phyloP scores from a whole-genome alignment of 2,797 vertebrate species.

The Hippocampus kuda region DNA sequence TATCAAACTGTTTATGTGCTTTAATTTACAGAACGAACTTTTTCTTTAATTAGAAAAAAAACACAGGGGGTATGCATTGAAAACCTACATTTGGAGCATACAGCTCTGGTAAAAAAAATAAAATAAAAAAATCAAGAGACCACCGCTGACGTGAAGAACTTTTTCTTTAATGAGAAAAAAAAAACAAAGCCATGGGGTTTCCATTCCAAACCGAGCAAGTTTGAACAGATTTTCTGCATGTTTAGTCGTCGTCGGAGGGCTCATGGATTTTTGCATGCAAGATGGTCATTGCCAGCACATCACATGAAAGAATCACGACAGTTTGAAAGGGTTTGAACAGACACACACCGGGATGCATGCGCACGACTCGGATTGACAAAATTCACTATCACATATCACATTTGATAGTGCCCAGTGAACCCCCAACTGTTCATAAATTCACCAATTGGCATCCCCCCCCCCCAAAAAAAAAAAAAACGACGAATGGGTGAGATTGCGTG shows the following conservation, averaged over 20 bases:
- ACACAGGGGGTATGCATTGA: no score
- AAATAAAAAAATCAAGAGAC: no score
- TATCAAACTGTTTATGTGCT: neutral
- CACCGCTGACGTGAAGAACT: neutral
- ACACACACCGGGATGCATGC: conserved; percentile 38
- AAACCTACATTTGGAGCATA: no score
- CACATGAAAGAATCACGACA: conserved; percentile 34
- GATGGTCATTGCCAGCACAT: conserved; percentile 25
- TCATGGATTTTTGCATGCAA: conserved; percentile 2
- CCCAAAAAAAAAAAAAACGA: no score
- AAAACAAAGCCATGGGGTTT: neutral
- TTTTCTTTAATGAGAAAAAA: conserved; percentile 4
- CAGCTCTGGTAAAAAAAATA: no score
- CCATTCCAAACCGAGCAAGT: neutral
- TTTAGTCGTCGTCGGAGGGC: neutral
- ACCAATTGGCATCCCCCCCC: no score
- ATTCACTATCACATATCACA: conserved; percentile 38
- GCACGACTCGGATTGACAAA: conserved; percentile 32
- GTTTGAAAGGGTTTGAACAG: conserved; percentile 26
- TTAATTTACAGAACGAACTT: neutral
- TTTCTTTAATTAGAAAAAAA: neutral
- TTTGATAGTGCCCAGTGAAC: conserved; percentile 18
- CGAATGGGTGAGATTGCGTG: no score
- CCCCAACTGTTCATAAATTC: neutral
- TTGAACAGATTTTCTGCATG: neutral